These are phyloP conservation scores for Nemurella pictetii DNA, from an alignment of 2,888 invertebrate species.

Conservation along the genomic window DNA sequence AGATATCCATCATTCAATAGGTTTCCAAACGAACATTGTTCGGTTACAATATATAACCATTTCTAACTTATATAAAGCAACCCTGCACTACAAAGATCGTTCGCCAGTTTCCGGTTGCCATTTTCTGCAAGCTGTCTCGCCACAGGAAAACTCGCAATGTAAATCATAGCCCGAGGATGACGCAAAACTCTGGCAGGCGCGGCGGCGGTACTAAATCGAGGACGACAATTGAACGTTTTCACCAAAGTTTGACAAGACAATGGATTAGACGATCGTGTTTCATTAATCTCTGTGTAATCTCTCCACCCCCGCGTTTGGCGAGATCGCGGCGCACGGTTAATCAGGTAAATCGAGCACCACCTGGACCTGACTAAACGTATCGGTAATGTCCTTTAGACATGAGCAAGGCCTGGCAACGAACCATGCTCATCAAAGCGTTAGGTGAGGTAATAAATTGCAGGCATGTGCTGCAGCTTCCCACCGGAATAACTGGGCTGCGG, in stretches of 20 bases:
- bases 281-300: constrained; percentile 20
- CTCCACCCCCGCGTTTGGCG: background rate
- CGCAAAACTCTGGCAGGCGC: too few species aligned
- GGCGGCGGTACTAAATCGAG: background rate
- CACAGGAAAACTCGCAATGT: background rate
- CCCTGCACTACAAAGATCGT: background rate
- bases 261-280: constrained; percentile 9
- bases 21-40: background rate
- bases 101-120: background rate
- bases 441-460: background rate
- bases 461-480: constrained; percentile 17
- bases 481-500: too few species aligned
- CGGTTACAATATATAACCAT: too few species aligned
- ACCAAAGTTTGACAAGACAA: constrained; percentile 23
- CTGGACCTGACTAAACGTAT: background rate
- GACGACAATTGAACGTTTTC: background rate
- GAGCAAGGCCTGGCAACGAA: background rate
- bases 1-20: background rate
- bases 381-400: constrained; percentile 21
- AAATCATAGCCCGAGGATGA: background rate
- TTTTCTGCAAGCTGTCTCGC: background rate
- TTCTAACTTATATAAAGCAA: too few species aligned
- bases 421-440: background rate
- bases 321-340: background rate
- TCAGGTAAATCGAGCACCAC: background rate